These are phyloP conservation scores for Poliocrania exsul DNA, from an alignment of 2,797 vertebrate genomes.

Conservation along the genomic window DNA sequence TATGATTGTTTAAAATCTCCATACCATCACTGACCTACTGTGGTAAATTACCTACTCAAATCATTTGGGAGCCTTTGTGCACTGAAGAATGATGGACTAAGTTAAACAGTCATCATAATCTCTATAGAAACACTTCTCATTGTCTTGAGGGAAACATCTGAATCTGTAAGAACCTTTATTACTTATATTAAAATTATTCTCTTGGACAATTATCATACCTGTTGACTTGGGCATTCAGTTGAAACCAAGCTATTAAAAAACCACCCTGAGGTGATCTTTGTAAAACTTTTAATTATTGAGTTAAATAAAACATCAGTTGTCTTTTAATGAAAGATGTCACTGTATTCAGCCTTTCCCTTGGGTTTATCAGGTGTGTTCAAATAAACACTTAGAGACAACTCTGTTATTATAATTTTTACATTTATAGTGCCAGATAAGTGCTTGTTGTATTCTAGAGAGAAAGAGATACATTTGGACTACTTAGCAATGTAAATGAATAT, in stretches of 20 bases:
- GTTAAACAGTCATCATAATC: neutral
- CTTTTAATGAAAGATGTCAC: constrained; percentile 41
- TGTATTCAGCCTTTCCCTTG: constrained; percentile 18
- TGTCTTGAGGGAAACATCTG: constrained; percentile 11
- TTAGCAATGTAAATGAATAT: constrained; percentile 26
- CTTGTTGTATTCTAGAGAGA: constrained; percentile 10
- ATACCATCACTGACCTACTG: neutral
- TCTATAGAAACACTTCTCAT: neutral
- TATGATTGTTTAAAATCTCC: neutral
- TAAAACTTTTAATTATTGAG: constrained; percentile 57
- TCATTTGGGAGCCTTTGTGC: neutral
- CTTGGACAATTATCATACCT: constrained; percentile 28
- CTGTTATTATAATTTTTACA: constrained; percentile 29
- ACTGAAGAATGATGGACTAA: neutral
- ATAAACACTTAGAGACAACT: constrained; percentile 5
- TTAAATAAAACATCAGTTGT: constrained; percentile 64
- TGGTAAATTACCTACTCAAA: neutral
- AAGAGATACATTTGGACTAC: neutral
- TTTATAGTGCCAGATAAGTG: neutral
- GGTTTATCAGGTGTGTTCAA: neutral
- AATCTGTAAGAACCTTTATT: constrained; percentile 18
- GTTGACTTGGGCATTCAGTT: constrained; percentile 23
- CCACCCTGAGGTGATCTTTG: neutral
- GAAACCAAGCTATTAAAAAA: constrained; percentile 37
- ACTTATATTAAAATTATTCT: constrained; percentile 52